A percentile compares a stretch with the other conserved stretches of the same genome.
phyloP scores from a whole-genome alignment of 2,113 vertebrate genomes.

The Pagrus major region DNA sequence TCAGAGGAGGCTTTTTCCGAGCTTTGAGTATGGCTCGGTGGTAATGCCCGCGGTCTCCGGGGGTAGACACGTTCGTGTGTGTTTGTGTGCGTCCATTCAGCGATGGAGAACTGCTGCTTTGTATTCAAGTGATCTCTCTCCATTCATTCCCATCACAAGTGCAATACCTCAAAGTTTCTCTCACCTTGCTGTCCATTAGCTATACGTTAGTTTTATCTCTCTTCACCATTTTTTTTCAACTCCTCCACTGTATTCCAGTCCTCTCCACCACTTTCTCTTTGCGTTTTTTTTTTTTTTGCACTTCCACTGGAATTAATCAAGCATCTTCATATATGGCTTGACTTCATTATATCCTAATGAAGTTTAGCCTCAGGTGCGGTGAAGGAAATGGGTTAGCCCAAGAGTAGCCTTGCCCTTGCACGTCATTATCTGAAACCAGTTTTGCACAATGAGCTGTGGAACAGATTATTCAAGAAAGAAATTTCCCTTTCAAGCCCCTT shows the following conservation, averaged over 20 bases:
- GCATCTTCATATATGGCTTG: slow-evolving; percentile 69
- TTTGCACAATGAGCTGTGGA: slow-evolving; percentile 53
- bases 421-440: slow-evolving; percentile 58
- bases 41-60: slow-evolving; percentile 38
- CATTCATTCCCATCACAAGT: slow-evolving; percentile 60
- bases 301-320: slow-evolving; percentile 69
- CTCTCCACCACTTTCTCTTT: neutral
- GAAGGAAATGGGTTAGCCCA: slow-evolving; percentile 62
- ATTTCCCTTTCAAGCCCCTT: slow-evolving; percentile 26
- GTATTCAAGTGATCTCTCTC: slow-evolving; percentile 51
- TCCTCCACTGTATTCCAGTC: neutral
- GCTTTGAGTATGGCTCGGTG: slow-evolving; percentile 48
- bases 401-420: slow-evolving; percentile 49
- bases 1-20: slow-evolving; percentile 37
- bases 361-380: slow-evolving; percentile 73
- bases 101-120: slow-evolving; percentile 53
- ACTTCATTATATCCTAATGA: slow-evolving; percentile 76
- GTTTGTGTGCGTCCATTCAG: slow-evolving; percentile 44
- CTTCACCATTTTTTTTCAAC: neutral
- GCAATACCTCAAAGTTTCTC: slow-evolving; percentile 51
- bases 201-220: slow-evolving; percentile 9
- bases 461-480: slow-evolving; percentile 46
- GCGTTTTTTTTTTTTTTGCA: slow-evolving; percentile 43
- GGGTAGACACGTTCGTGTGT: slow-evolving; percentile 5
- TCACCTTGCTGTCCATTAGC: slow-evolving; percentile 44